Evolutionary conservation across 2,888 invertebrate genomes (phyloP), one percentile per base, ranked within the genome.

Genomic region (Tolmerus cingulatus): DNA sequence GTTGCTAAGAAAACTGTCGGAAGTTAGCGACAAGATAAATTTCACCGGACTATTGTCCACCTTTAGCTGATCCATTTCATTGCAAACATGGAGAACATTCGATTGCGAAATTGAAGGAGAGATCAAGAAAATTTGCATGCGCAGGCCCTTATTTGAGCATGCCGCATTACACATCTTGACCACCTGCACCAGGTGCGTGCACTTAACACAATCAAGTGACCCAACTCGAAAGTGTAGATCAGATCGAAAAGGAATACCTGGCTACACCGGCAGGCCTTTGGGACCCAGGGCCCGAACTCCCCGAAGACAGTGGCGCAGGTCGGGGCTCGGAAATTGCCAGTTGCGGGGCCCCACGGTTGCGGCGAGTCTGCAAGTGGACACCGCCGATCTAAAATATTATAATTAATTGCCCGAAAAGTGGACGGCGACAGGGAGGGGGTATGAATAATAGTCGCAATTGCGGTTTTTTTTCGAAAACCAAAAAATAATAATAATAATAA

Each of bases 171-270:
- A 66, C 66, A 66, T 87, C 81, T 82, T 78, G 88, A 87, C 88
- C 88, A 88, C 88, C 88, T 88, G 88, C 88, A 86, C 88, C 88
- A 88, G 88, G 88, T 88, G 88, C 88, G 84, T 88, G 78, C 84
- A 84, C 51, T 78, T 66, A 77, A 85, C 51, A 81, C 81, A 81
- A 34, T 81, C 81, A 51, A 81, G 55, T 81, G 81, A 81, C 51
- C 55, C 37, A 19, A 81, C 19, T 57, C 27, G 55, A 81, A 81
- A 55, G 81, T 81, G 55, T 55, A 81, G 81, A 81, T 81, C 51
- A 57, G 81, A 81, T 81, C 81, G 55, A 81, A 43, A 23, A 81
- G 27, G 27, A 66, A 76, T 34, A 81, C 81, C 51, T 51, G 23
- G 66, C 66, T 66, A 23, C 23, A 46, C 27, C 8, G 66, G 23